phyloP scores from a whole-genome alignment of 2,888 invertebrate species.

The Orthosia incerta region DNA sequence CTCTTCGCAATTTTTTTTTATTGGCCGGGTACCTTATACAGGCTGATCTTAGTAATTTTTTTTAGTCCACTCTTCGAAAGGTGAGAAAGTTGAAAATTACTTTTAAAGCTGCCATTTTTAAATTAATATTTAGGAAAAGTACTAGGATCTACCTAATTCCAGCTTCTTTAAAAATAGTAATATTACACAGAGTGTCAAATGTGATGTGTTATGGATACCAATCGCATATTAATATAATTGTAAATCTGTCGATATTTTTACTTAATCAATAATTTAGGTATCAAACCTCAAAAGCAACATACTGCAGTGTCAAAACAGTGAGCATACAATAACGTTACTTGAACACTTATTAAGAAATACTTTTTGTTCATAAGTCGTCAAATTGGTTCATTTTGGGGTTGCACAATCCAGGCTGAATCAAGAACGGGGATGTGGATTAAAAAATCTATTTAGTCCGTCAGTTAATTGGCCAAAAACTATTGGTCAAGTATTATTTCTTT shows the following conservation, averaged over 20 bases:
- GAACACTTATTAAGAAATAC: conserved; percentile 38
- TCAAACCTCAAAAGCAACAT: conserved; percentile 18
- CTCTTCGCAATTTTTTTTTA: not conserved
- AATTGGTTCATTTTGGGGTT: conserved; percentile 24
- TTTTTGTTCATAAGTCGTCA: conserved; percentile 24
- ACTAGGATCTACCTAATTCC: not conserved
- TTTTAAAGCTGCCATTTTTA: not conserved
- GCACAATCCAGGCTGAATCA: conserved; percentile 32
- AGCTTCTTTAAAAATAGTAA: not conserved
- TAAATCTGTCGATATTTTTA: not conserved
- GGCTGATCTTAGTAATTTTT: not conserved
- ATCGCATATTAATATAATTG: not conserved
- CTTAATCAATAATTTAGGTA: conserved; percentile 3
- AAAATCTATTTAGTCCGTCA: too few species aligned
- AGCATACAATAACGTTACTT: conserved; percentile 23
- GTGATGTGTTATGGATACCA: not conserved
- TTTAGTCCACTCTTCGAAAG: too few species aligned
- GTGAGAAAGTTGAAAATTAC: not conserved
- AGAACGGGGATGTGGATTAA: too few species aligned
- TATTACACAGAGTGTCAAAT: not conserved
- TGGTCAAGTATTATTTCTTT: too few species aligned
- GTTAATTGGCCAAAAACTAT: too few species aligned
- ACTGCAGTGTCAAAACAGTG: conserved; percentile 23
- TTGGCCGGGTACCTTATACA: not conserved
- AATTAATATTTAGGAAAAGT: not conserved